phyloP scores from a whole-genome alignment of 2,113 vertebrate genomes.

The Progne subis region DNA sequence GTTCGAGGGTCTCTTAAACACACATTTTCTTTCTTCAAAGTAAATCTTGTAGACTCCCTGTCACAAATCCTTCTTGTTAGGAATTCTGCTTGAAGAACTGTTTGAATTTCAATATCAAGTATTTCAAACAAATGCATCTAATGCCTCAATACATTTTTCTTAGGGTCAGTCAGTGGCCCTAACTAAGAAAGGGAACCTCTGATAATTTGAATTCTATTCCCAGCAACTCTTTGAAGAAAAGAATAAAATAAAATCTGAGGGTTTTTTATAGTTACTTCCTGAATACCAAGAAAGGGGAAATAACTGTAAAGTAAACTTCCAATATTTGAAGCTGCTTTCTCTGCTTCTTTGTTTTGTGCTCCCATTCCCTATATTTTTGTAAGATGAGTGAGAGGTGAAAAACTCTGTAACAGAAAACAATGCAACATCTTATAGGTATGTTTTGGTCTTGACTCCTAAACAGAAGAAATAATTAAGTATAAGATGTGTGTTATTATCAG shows the following conservation, averaged over 20 bases:
- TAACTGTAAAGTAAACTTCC: neutral
- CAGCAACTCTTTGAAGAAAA: neutral
- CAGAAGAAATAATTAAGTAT: neutral
- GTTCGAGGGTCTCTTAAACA: neutral
- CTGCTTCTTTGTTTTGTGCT: neutral
- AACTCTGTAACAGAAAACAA: neutral
- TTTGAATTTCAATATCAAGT: conserved; percentile 39
- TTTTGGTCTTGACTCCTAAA: neutral
- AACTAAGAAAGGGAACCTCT: neutral
- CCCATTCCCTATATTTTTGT: neutral
- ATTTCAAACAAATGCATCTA: conserved; percentile 38
- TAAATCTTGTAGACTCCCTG: conserved; percentile 12
- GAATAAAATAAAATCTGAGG: neutral
- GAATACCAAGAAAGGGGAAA: neutral
- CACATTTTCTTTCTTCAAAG: conserved; percentile 33
- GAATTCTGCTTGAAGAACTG: conserved; percentile 37
- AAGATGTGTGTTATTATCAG: neutral
- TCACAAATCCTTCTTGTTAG: conserved; percentile 44
- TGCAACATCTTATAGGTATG: neutral
- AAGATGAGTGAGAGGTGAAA: neutral
- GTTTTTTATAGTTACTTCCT: neutral
- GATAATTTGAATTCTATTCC: conserved; percentile 10
- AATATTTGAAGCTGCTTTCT: neutral
- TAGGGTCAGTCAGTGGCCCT: neutral
- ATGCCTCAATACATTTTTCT: neutral